Percentiles rank a stretch among this genome's conserved stretches.
Conservation (phyloP, 2,113 vertebrate species). For the Eira barbara region DNA sequence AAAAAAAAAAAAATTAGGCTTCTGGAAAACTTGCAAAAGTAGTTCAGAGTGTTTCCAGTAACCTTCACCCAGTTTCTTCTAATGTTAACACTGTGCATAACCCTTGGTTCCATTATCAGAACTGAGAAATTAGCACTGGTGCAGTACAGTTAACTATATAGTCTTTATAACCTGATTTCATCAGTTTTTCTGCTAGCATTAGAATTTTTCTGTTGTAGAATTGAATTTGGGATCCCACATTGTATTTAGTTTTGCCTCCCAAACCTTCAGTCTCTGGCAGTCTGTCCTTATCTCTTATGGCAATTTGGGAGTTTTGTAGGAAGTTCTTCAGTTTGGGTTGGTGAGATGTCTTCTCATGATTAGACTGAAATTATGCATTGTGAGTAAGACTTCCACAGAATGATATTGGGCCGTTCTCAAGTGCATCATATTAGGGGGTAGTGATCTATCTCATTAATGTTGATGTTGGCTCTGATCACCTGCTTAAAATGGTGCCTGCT, state of each 20-base stretch:
- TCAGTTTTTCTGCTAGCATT: neutral
- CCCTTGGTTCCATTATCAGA: neutral
- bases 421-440: neutral
- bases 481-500: neutral
- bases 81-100: neutral
- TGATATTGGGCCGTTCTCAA: neutral
- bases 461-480: neutral
- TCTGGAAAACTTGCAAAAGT: neutral
- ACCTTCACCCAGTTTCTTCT: neutral
- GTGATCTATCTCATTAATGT: neutral
- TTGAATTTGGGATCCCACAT: neutral
- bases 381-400: neutral
- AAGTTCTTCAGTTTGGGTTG: neutral
- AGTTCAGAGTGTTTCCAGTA: neutral
- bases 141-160: neutral
- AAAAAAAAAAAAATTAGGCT: too few species aligned
- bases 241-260: neutral
- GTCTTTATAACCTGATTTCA: neutral
- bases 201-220: neutral
- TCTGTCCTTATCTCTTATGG: neutral
- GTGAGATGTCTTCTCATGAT: neutral
- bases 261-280: too few species aligned
- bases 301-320: neutral
- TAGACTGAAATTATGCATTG: neutral
- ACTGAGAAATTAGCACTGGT: neutral